These are phyloP conservation scores for Drosophila seclusa DNA, from an alignment of 2,888 invertebrate species.

Conservation along the genomic window DNA sequence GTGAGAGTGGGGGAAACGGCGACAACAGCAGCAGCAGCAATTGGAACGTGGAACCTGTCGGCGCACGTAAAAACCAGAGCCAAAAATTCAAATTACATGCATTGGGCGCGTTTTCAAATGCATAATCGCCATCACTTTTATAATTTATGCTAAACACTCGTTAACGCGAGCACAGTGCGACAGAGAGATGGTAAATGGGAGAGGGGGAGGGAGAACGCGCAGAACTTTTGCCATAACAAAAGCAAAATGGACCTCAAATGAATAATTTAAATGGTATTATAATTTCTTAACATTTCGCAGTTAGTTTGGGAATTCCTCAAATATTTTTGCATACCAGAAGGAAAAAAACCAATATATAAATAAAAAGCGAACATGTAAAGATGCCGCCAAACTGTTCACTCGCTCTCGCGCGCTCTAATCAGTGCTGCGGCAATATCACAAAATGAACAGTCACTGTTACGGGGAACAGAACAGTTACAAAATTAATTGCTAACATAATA, in stretches of 20 bases:
- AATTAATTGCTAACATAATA: background rate
- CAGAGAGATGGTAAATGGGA: background rate
- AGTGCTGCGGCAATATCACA: slow-evolving; percentile 33
- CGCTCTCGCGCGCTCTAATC: slow-evolving; percentile 13
- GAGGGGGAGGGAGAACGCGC: slow-evolving; percentile 5
- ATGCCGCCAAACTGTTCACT: slow-evolving; percentile 62
- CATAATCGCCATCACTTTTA: slow-evolving; percentile 65
- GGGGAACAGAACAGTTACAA: background rate
- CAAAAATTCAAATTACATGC: slow-evolving; percentile 74
- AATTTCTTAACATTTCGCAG: slow-evolving; percentile 57
- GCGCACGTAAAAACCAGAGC: slow-evolving; percentile 75
- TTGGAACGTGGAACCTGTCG: slow-evolving; percentile 76
- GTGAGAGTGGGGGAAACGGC: slow-evolving; percentile 47
- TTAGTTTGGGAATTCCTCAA: slow-evolving; percentile 74
- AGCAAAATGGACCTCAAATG: slow-evolving; percentile 22
- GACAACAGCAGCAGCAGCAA: slow-evolving; percentile 47
- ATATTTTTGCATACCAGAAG: slow-evolving; percentile 74
- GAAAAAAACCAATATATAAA: slow-evolving; percentile 16
- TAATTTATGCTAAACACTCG: slow-evolving; percentile 70
- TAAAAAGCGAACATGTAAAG: slow-evolving; percentile 51
- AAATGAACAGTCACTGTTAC: slow-evolving; percentile 24
- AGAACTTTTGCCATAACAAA: slow-evolving; percentile 57
- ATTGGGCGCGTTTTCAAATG: slow-evolving; percentile 73
- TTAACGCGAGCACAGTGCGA: slow-evolving; percentile 11
- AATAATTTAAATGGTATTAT: slow-evolving; percentile 59